Evolutionary conservation across 37 sponge, comb jelly and placozoan species (phyloP).

Genomic region (Halisarca cf. caerulea): DNA sequence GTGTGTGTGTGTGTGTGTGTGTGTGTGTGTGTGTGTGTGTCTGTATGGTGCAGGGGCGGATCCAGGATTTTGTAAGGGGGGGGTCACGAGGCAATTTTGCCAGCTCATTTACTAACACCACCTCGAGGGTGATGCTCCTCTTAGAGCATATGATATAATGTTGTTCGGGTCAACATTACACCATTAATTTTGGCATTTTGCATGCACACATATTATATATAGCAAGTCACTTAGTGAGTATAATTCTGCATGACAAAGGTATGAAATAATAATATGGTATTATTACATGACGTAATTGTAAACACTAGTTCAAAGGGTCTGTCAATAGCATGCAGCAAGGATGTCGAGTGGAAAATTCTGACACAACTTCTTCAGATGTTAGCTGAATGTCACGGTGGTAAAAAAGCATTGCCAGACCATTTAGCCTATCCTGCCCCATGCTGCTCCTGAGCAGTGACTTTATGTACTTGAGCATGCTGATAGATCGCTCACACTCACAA

Average conservation of each 20-base stretch:
- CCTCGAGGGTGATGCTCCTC: too few relatives aligned
- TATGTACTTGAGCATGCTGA: conserved; percentile 46
- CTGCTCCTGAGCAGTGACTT: conserved; percentile 26
- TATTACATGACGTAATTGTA: background rate
- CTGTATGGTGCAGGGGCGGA: too few relatives aligned
- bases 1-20: too few relatives aligned
- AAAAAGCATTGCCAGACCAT: conserved; percentile 11
- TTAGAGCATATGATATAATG: too few relatives aligned
- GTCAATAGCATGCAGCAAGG: conserved; percentile 19
- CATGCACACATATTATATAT: background rate
- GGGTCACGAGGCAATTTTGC: too few relatives aligned
- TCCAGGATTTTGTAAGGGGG: too few relatives aligned
- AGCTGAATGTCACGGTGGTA: background rate
- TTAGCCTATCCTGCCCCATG: conserved; percentile 22
- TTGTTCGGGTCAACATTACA: too few relatives aligned
- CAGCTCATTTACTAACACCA: too few relatives aligned
- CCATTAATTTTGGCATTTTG: too few relatives aligned
- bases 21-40: too few relatives aligned
- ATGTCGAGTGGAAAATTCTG: conserved; percentile 7
- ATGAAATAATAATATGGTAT: too few relatives aligned
- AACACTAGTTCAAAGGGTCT: conserved; percentile 1
- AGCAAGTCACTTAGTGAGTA: background rate
- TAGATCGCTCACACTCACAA: conserved; percentile 67
- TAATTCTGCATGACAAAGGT: too few relatives aligned
- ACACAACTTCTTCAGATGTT: background rate